Conservation (phyloP, 2,888 invertebrate species). For the Gasteruption jaculator region DNA sequence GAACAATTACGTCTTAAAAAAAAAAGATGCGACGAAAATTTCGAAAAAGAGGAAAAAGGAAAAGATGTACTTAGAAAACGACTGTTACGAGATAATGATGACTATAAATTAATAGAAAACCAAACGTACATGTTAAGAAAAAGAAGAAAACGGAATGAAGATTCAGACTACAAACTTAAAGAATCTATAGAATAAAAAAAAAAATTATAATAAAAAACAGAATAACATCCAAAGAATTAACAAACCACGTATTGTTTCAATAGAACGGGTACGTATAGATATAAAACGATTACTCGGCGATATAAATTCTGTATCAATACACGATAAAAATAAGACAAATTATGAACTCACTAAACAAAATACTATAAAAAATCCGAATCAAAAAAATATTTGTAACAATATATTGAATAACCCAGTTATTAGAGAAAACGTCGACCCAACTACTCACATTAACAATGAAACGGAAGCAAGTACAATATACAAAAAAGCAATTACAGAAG, state of each 20-base stretch:
- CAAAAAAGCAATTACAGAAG: conserved; percentile 12
- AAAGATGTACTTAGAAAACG: neutral
- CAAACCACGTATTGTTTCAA: conserved; percentile 3
- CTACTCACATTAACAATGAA: no score
- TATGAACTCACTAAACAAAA: no score
- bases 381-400: no score
- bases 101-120: neutral
- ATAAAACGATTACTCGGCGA: neutral
- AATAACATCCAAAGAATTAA: neutral
- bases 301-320: no score
- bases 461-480: conserved; percentile 5
- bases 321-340: no score
- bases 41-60: neutral
- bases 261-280: conserved; percentile 1
- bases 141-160: neutral
- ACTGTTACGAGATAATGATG: neutral
- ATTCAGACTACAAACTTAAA: neutral
- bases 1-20: no score
- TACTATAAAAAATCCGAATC: no score
- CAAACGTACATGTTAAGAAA: neutral
- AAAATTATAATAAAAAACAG: neutral
- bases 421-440: no score
- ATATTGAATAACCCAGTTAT: no score
- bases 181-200: neutral
- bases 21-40: neutral